These are phyloP conservation scores for Perdita meconis DNA, from an alignment of 2,888 invertebrate genomes.

Conservation along the genomic window DNA sequence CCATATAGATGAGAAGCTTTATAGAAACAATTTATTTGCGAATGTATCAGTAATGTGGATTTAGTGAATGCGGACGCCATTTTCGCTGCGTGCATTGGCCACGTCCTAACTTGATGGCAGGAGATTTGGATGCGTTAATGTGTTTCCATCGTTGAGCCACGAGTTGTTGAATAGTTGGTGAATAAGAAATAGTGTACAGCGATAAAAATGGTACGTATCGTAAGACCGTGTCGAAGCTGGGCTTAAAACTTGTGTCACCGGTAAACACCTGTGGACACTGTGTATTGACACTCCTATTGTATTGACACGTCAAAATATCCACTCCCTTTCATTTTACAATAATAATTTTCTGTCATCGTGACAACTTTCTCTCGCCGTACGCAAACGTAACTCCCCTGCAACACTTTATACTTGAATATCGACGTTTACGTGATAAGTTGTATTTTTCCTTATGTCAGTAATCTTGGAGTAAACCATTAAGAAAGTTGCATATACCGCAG, in stretches of 20 bases:
- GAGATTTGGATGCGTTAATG: conserved; percentile 66
- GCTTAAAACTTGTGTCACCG: neutral
- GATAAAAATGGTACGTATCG: conserved; percentile 74
- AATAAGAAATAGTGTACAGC: conserved; percentile 43
- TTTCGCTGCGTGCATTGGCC: conserved; percentile 69
- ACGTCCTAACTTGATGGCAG: conserved; percentile 80
- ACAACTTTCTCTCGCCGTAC: neutral
- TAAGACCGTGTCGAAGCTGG: neutral
- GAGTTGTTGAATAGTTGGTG: conserved; percentile 37
- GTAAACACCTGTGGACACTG: conserved; percentile 51
- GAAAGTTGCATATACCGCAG: neutral
- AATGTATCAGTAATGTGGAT: conserved; percentile 5
- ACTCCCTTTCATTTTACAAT: neutral
- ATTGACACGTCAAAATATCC: conserved; percentile 63
- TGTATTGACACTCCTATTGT: conserved; percentile 41
- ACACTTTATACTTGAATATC: neutral
- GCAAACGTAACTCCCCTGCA: neutral
- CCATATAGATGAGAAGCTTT: too few relatives aligned
- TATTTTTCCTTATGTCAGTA: neutral
- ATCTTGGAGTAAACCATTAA: neutral
- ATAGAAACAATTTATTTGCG: neutral
- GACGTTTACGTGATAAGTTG: neutral
- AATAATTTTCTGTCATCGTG: neutral
- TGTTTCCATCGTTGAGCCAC: conserved; percentile 22
- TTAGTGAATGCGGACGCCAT: conserved; percentile 54